Base-by-base conservation (phyloP, 2,888 invertebrate species). In the Stenodema calcarata region DNA sequence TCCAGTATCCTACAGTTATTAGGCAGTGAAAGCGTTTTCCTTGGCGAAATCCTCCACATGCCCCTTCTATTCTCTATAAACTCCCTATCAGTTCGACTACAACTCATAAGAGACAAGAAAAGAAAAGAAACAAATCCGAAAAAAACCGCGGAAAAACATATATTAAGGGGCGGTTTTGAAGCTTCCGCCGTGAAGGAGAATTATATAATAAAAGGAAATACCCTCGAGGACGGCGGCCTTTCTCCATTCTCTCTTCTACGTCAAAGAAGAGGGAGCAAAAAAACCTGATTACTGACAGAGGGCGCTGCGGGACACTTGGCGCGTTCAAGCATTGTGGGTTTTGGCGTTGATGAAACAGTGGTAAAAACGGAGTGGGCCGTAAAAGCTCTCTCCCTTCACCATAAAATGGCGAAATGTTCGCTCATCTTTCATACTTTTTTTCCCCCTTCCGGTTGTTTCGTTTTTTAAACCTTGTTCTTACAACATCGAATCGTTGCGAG, bases 291-390 rank as follows among this genome's bases (percentile, higher is more conserved):
- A 62, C 62, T 62, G 62, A 73, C 73, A 41, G n/a, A 73, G 73
- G 18, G 73, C 27, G 18, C 1, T 14, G 27, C 6, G n/a, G 35
- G 73, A 3, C n/a, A n/a, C 35, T 73, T 41, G 73, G 30, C 73
- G 73, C 30, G 73, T 73, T 41, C 30, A 35, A 73, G 41, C 73
- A 28, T 73, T 73, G 35, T 41, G 30, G 35, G 73, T 23, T 73
- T 28, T 9, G 35, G n/a, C 18, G 73, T 28, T 73, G 73, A 73
- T 73, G 73, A 73, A 73, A 73, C 73, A 73, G 73, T 73, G 73
- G 73, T 73, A 73, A 73, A 73, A 73, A 73, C 73, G 41, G 73
- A 73, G 73, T 73, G 73, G 73, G 73, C 73, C 73, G 35, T 73
- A 73, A 73, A 54, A 73, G 3, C 35, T 16, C n/a, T 28, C n/a